Evolutionary conservation across 1,140 invertebrate species (phyloP), one percentile per base, ranked within the genome.

Genomic region (Oryzaephilus surinamensis): DNA sequence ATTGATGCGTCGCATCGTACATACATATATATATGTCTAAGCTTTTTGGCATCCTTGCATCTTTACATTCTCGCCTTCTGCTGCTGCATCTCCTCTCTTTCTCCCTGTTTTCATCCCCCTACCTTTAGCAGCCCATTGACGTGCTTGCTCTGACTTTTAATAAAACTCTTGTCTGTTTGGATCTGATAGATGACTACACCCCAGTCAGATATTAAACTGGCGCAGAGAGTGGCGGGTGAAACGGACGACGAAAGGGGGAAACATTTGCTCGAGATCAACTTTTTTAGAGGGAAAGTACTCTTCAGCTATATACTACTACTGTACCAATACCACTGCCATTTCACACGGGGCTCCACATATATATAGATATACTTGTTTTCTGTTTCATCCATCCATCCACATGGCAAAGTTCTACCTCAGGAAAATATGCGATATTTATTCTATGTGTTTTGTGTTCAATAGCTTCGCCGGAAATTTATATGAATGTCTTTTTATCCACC

Each of bases 161-260:
- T 48, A 48, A 48, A 48, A 48, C 46, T 48, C 46, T 62, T 62
- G 57, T 62, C 58, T 64, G 60, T 63, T 62, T 58, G 58, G 57
- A 54, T 57, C 57, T 64, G 62, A 64, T 64, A 64, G 62, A 64
- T 64, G 62, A 63, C 62, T 63, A 54, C 60, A 57, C 62, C 61
- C 55, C 48, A 58, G 61, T 57, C 58, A 58, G 61, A 62, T 62
- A 62, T 62, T 62, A 60, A 62, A 62, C 55, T 50, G 49, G 51
- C 43, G 50, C 34, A 44, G 50, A 41, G 42, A 33, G 39, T 32
- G 24, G 23, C 24, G 26, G 40, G 37, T n/a, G 41, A 41, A 27
- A 24, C 31, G 7, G 32, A 31, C 26, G 32, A 31, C 26, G 37
- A 32, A 37, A 42, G 38, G 44, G 41, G 39, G 43, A 35, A 37